phyloP scores from a whole-genome alignment of 2,888 invertebrate species.

The Anticlea derivata region DNA sequence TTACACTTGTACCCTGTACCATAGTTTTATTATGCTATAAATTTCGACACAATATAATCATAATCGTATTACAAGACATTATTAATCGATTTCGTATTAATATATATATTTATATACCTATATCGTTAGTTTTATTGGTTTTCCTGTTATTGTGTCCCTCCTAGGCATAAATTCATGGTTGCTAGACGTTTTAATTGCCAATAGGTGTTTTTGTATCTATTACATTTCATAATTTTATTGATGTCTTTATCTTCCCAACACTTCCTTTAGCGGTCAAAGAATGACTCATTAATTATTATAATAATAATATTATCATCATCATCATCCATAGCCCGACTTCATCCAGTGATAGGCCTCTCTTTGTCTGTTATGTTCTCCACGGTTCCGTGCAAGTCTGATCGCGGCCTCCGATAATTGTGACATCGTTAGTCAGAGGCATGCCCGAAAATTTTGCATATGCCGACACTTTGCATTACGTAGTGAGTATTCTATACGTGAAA shows the following conservation, averaged over 20 bases:
- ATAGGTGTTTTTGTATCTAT: slow-evolving; percentile 26
- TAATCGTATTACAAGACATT: slow-evolving; percentile 32
- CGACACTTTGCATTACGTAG: no score
- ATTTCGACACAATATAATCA: slow-evolving; percentile 36
- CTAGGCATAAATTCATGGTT: slow-evolving; percentile 16
- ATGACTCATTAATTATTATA: slow-evolving; percentile 17
- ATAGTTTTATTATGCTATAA: slow-evolving; percentile 36
- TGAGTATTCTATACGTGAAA: no score
- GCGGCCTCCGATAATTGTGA: no score
- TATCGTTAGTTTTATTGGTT: slow-evolving; percentile 32
- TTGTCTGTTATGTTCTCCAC: no score
- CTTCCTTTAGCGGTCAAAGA: slow-evolving; percentile 21
- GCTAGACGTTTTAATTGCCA: slow-evolving; percentile 26
- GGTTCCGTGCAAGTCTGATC: no score
- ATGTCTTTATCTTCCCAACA: slow-evolving; percentile 31
- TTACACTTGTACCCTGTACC: slow-evolving; percentile 30
- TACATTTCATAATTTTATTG: slow-evolving; percentile 23
- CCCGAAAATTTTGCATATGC: no score
- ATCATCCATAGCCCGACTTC: no score
- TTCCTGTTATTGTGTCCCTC: slow-evolving; percentile 32
- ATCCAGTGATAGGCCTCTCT: no score
- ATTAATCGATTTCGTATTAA: slow-evolving; percentile 35
- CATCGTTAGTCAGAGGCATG: no score
- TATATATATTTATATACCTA: slow-evolving; percentile 29
- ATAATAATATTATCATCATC: no score